Conservation (phyloP, 1,140 invertebrate species). For the Rhyzopertha dominica region DNA sequence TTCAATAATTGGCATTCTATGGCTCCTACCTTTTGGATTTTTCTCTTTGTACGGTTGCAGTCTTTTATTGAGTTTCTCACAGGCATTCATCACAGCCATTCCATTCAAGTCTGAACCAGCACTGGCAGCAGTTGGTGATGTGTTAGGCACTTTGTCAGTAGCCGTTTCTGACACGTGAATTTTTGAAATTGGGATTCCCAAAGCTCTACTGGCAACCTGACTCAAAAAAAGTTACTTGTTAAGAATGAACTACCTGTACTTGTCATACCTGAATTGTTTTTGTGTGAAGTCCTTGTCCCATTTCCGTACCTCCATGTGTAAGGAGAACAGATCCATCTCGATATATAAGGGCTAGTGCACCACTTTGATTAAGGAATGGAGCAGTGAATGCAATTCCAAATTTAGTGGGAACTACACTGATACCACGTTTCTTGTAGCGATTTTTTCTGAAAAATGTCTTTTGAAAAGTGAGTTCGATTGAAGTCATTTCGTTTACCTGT, state of each 20-base stretch:
- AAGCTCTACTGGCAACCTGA: slow-evolving; percentile 72
- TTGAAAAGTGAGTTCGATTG: not conserved
- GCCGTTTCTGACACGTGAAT: slow-evolving; percentile 86
- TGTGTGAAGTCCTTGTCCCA: slow-evolving; percentile 94
- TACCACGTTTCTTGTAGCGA: slow-evolving; percentile 82
- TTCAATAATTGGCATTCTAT: too few relatives aligned
- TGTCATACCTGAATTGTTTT: slow-evolving; percentile 96
- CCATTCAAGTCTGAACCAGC: slow-evolving; percentile 90
- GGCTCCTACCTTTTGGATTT: slow-evolving; percentile 73
- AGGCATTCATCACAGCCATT: slow-evolving; percentile 88
- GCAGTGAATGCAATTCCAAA: slow-evolving; percentile 85
- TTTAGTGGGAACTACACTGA: slow-evolving; percentile 82
- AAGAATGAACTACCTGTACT: too few relatives aligned
- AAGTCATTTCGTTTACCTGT: slow-evolving; percentile 52
- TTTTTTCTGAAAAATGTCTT: slow-evolving; percentile 54
- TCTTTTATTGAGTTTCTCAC: slow-evolving; percentile 68
- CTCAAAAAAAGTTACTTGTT: too few relatives aligned
- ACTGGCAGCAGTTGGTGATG: slow-evolving; percentile 88
- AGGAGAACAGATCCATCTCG: slow-evolving; percentile 87
- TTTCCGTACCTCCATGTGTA: slow-evolving; percentile 90
- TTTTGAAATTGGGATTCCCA: slow-evolving; percentile 68
- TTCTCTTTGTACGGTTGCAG: slow-evolving; percentile 70
- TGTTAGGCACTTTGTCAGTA: slow-evolving; percentile 93
- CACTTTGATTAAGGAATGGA: slow-evolving; percentile 80
- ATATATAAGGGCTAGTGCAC: slow-evolving; percentile 85